Base-by-base conservation (phyloP, 37 sponge, comb jelly and placozoan species). In the Ianthella basta region DNA sequence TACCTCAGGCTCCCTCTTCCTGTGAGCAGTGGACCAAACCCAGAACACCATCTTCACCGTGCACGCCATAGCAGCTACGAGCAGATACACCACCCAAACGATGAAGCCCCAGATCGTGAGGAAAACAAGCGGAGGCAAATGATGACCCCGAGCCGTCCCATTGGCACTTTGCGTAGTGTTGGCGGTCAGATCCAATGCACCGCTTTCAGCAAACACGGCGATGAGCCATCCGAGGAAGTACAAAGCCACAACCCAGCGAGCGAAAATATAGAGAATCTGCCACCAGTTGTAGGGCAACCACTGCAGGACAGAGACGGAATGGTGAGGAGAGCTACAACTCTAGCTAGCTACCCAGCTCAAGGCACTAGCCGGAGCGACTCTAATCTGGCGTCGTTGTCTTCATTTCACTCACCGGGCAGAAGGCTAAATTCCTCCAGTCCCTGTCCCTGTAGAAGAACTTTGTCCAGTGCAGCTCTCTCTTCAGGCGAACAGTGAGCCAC, bases 61-160 rank as follows among this genome's bases (percentile, higher is more conserved):
- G 38, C 36, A 53, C 0, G 87, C 79, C 1, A 89, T 1, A 37
- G 93, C 93, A 25, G 87, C 25, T 0, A 70, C 35, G 32, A 92
- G 21, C 2, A 92, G 87, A 54, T 92, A 87, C 5, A 61, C 24
- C 60, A 40, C 61, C 33, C 29, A 88, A 5, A 39, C 1, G 0
- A 90, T 25, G 53, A 82, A 84, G 15, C 65, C 82, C 95, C 92
- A 95, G 83, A 91, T 89, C 44, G 95, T 91, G 0, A 95, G 80
- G 50, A 39, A 91, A n/a, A 91, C 91, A 68, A 95, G 89, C 79
- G 37, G 87, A n/a, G n/a, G n/a, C n/a, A n/a, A n/a, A n/a, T n/a
- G n/a, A n/a, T n/a, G n/a, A n/a, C n/a, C 50, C 68, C 79, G 15
- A 82, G 65, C 27, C 87, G 84, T 54, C 81, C 80, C n/a, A n/a